Percentiles rank a stretch among this genome's conserved stretches.
phyloP scores from a whole-genome alignment of 2,113 vertebrate species.

The Lagopus leucura region DNA sequence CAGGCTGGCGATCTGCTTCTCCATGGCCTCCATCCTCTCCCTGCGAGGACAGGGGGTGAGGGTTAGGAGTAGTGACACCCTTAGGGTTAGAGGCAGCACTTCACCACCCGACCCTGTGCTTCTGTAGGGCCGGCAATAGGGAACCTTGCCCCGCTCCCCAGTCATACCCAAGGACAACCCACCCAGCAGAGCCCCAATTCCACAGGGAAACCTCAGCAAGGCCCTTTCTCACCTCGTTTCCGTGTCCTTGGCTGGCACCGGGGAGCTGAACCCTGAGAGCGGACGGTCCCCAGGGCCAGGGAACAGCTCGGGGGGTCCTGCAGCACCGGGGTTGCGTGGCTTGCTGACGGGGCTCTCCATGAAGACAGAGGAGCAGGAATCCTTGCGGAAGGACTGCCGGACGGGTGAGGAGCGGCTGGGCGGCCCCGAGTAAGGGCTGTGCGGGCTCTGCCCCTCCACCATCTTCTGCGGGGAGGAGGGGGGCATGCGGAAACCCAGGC shows the following conservation, averaged over 20 bases:
- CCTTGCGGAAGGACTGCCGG: conserved; percentile 93
- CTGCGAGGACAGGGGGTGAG: neutral
- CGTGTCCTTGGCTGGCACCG: conserved; percentile 83
- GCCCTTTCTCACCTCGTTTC: conserved; percentile 84
- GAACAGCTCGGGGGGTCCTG: conserved; percentile 83
- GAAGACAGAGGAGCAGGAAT: conserved; percentile 93
- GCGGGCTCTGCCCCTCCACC: conserved; percentile 82
- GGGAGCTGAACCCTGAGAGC: conserved; percentile 84
- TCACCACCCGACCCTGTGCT: fast-evolving
- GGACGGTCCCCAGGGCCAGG: conserved; percentile 84
- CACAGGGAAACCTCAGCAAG: fast-evolving
- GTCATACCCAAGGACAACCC: fast-evolving
- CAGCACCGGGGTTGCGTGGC: conserved; percentile 82
- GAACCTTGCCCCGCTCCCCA: neutral
- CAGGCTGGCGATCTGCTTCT: conserved; percentile 98
- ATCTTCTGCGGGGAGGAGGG: conserved; percentile 96
- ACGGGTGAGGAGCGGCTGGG: conserved; percentile 92
- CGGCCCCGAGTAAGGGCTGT: conserved; percentile 90
- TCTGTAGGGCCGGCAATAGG: fast-evolving
- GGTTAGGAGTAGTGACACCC: neutral
- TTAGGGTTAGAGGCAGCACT: neutral
- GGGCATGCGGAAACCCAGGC: conserved; percentile 90
- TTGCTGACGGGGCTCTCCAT: conserved; percentile 89
- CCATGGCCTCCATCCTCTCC: conserved; percentile 99
- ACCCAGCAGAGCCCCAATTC: fast-evolving